Percentiles rank a stretch among this genome's conserved stretches.
These are phyloP conservation scores for Asarcornis scutulata DNA, from an alignment of 2,113 vertebrate genomes.

Conservation along the genomic window DNA sequence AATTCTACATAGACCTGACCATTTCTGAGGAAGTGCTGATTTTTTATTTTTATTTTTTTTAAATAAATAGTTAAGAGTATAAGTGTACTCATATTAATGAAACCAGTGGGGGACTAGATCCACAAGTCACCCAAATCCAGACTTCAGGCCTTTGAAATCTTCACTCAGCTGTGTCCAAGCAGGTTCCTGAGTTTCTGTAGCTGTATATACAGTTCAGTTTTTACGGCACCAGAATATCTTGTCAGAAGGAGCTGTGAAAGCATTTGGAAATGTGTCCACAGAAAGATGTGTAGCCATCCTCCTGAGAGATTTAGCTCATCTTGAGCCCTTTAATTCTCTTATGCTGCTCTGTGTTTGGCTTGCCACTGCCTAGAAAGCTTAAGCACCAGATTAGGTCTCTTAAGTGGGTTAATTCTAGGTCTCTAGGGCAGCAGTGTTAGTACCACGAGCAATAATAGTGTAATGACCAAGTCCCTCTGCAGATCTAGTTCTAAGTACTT, in stretches of 20 bases:
- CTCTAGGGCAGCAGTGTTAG: not conserved
- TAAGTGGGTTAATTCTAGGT: not conserved
- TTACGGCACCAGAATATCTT: not conserved
- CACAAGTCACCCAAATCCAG: not conserved
- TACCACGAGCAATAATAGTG: fast-evolving
- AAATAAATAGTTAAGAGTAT: not conserved
- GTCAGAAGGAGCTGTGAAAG: not conserved
- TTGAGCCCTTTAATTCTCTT: not conserved
- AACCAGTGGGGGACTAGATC: not conserved
- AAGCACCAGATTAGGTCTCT: not conserved
- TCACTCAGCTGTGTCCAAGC: not conserved
- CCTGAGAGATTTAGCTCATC: not conserved
- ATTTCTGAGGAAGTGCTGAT: not conserved
- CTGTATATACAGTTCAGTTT: not conserved
- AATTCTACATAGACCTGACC: not conserved
- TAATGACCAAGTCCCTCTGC: not conserved
- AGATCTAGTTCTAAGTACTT: not conserved
- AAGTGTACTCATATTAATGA: not conserved
- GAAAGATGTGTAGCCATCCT: not conserved
- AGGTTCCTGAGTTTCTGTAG: not conserved
- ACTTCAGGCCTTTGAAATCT: not conserved
- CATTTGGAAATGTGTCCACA: fast-evolving
- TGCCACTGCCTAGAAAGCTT: not conserved
- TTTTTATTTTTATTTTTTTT: not conserved
- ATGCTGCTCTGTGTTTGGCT: not conserved